These are phyloP conservation scores for Esox niger DNA, from an alignment of 2,113 vertebrate genomes.

Conservation along the genomic window DNA sequence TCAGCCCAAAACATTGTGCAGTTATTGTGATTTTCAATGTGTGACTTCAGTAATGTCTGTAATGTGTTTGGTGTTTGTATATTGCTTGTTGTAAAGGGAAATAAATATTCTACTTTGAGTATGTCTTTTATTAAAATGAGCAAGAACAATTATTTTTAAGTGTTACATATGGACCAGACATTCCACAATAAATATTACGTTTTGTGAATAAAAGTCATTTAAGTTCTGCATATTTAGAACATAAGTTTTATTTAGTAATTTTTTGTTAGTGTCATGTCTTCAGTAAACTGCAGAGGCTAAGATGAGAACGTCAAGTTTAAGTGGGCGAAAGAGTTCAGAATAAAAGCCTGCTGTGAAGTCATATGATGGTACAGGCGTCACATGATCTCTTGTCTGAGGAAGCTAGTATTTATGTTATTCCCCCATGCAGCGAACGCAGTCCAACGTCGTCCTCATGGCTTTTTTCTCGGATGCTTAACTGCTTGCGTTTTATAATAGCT, in stretches of 20 bases:
- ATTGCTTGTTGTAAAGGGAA: background rate
- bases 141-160: background rate
- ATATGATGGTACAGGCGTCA: background rate
- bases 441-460: background rate
- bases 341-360: background rate
- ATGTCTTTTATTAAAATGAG: background rate
- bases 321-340: background rate
- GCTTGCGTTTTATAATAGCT: background rate
- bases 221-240: too few relatives aligned
- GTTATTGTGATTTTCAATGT: too few relatives aligned
- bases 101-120: background rate
- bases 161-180: too few relatives aligned
- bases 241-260: too few relatives aligned
- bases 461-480: background rate
- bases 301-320: background rate
- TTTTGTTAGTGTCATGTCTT: too few relatives aligned
- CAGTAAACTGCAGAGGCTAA: background rate
- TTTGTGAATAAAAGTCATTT: too few relatives aligned
- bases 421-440: background rate
- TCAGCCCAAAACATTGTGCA: too few relatives aligned
- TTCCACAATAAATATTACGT: too few relatives aligned
- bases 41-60: background rate
- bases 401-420: background rate
- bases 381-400: background rate
- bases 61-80: conserved; percentile 2